Evolutionary conservation across 2,113 vertebrate genomes (phyloP), one percentile per base, ranked within the genome.

Genomic region (Nematolebias whitei): DNA sequence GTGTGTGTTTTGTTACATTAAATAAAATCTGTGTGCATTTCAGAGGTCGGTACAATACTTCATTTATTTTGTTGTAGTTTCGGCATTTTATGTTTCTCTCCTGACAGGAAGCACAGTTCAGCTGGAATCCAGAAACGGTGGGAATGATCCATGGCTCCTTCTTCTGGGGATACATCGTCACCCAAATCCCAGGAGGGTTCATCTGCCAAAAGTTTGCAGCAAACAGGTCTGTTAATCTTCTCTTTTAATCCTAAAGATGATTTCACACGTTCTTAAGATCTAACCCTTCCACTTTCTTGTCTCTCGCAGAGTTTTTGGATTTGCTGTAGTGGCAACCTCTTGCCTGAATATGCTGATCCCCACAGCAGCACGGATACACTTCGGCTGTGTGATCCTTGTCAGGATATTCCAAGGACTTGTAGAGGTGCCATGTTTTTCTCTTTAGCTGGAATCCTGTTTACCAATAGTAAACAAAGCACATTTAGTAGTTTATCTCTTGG

Each of bases 111-210:
- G 94, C 96, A 23, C 94, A 95, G 88, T 97, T 96, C 82, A 89
- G 81, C 76, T 97, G 96, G 95, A 94, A 96, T 71, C 95, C 96
- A 18, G 95, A 96, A 74, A 96, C 94, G 0, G 96, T 97, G 57
- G 96, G 95, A 59, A 93, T 97, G 93, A 97, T 97, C 61, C 96
- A 97, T 2, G 96, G 96, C 6, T 97, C 96, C 4, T 97, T 96
- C 88, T 97, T 97, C 89, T 97, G 96, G 96, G 96, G 96, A 23
- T 97, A 97, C 88, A 97, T 97, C 11, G 94, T 96, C n/a, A 96
- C 95, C 15, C 96, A 96, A 82, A 97, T 97, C 75, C 95, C 96
- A 1, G 96, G 96, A 79, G 96, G 96, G 10, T 96, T 95, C 80
- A 96, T 97, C 69, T 93, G 94, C 83, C 95, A 97, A 87, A 96